Percentiles rank a stretch among this genome's conserved stretches.
Conservation (phyloP, 1,140 invertebrate genomes). For the Danaus plexippus region DNA sequence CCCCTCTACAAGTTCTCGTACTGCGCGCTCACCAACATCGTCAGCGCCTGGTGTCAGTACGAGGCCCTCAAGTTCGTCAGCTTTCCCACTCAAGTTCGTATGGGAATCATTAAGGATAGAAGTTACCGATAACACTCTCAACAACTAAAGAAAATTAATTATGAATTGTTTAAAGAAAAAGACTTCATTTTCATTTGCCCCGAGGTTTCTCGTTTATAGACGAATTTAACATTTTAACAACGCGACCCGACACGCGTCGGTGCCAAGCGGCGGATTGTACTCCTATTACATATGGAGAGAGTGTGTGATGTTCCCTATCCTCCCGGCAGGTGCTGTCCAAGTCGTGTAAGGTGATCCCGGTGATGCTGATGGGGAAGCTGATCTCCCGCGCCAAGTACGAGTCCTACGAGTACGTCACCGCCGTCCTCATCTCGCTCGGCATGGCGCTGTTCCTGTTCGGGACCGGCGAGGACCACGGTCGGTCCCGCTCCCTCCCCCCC, state of each 20-base stretch:
- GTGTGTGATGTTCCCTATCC: too few relatives aligned
- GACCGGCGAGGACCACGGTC: slow-evolving; percentile 45
- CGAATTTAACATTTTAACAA: too few relatives aligned
- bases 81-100: slow-evolving; percentile 93
- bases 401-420: slow-evolving; percentile 94
- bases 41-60: slow-evolving; percentile 99
- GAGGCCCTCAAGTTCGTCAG: slow-evolving; percentile 98
- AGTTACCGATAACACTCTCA: too few relatives aligned
- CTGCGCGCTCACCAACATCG: slow-evolving; percentile 97
- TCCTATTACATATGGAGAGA: too few relatives aligned
- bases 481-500: too few relatives aligned
- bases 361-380: slow-evolving; percentile 98
- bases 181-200: too few relatives aligned
- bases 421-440: slow-evolving; percentile 90
- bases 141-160: too few relatives aligned
- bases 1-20: slow-evolving; percentile 97
- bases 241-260: too few relatives aligned
- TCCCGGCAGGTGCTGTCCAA: slow-evolving; percentile 87
- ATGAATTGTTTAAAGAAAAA: too few relatives aligned
- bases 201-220: too few relatives aligned
- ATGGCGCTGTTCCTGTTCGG: slow-evolving; percentile 91
- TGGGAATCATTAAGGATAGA: not conserved
- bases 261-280: too few relatives aligned
- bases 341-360: slow-evolving; percentile 96
- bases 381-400: slow-evolving; percentile 92